Base-by-base conservation (phyloP, 1,140 invertebrate species). In the Trichoplusia ni region DNA sequence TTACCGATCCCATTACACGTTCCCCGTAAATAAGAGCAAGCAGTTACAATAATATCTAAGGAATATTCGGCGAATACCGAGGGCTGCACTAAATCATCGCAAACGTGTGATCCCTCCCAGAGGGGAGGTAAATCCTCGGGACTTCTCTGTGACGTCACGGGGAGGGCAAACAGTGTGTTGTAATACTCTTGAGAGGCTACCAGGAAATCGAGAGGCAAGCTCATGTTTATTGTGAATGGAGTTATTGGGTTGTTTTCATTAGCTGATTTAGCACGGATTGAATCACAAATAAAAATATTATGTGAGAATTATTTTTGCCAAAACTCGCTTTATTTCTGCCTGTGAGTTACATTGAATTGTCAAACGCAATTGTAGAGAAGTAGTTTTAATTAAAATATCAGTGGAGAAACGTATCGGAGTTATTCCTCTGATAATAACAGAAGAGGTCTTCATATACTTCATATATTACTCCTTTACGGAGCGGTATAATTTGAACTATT, bases 121-220 rank as follows among this genome's bases (percentile, higher is more conserved):
- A 8, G 14, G 54, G 54, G 25, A 44, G 37, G 54, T 58, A 58
- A 44, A 58, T 58, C 53, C 53, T 40, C 16, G 9, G 46, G 29
- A 13, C 46, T 29, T 18, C 9, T 18, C 29, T 31, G 38, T 40
- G 38, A 58, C 54, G 38, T 58, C 54, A 58, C n/a, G 18, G 18
- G 21, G 11, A 4, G 7, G 13, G 23, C 21, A 37, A 40, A 7
- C 19, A 40, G 9, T 27, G 14, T 16, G 2, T 11, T 31, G 37
- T 47, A 42, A 42, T 47, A 29, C 44, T 18, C 44, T 9, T 29
- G 25, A 31, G 14, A 5, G 46, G n/a, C 4, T 44, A 6, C 11
- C 19, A 1, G 40, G n/a, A 2, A 18, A 23, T 44, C 18, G 9
- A 3, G 13, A 16, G 11, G 1, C 5, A 16, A 16, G 8, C 8